A percentile compares a stretch with the other conserved stretches of the same genome.
Evolutionary conservation across 2,113 vertebrate species (phyloP).

Genomic region (Odontophorus gujanensis): DNA sequence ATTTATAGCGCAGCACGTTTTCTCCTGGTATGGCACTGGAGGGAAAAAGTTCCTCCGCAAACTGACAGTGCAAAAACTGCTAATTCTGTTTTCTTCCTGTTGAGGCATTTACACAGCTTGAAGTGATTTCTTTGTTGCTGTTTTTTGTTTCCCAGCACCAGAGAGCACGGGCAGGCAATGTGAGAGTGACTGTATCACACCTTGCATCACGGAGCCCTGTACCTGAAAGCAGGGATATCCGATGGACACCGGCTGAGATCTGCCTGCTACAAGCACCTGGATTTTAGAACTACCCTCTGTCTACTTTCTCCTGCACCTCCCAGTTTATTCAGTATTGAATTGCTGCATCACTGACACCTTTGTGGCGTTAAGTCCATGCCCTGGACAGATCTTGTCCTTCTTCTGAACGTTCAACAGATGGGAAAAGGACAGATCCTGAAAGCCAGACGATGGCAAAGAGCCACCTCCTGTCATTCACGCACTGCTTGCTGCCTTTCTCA

Average conservation of each 20-base stretch:
- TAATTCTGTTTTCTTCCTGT: conserved; percentile 11
- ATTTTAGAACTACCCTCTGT: background rate
- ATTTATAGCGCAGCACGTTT: background rate
- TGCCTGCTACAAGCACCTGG: too few species aligned
- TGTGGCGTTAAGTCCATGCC: background rate
- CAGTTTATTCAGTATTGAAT: background rate
- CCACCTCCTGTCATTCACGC: background rate
- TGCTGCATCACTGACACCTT: background rate
- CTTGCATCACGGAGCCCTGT: background rate
- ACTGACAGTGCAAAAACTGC: accelerated
- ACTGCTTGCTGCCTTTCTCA: background rate
- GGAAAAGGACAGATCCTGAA: background rate
- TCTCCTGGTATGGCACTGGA: background rate
- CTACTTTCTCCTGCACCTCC: background rate
- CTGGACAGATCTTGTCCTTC: background rate
- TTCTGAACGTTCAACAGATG: background rate
- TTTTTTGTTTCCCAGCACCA: background rate
- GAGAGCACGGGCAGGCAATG: background rate
- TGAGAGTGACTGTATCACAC: background rate
- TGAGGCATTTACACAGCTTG: background rate
- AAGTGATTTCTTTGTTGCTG: background rate
- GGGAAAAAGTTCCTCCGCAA: background rate
- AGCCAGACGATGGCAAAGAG: background rate
- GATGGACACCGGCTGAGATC: too few species aligned
- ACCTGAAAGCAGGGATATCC: too few species aligned